Base-by-base conservation (phyloP, 2,797 vertebrate species). In the Lacerta bilineata region DNA sequence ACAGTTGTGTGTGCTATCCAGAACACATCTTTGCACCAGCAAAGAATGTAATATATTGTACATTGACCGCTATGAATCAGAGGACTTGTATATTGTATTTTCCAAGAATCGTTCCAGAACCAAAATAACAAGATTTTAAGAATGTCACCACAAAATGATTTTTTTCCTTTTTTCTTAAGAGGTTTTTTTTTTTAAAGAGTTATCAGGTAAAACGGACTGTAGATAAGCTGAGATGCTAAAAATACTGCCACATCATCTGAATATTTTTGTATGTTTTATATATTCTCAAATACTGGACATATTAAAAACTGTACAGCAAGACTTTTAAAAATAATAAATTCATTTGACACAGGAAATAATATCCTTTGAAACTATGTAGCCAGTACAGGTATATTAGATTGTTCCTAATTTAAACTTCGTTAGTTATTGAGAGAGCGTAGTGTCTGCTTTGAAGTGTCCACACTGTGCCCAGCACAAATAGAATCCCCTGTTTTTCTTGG, bases 311-410 rank as follows among this genome's bases (percentile, higher is more conserved):
- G 95, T 95, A 96, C 95, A 93, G 95, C 59, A 91, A 95, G 90
- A 94, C 89, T 91, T 93, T 89, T 93, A 64, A 3, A 89, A 88
- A 89, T 90, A 93, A 84, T 92, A 93, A 87, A 93, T 91, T 83
- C 80, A 94, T 74, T 85, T 91, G 96, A 98, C 97, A 97, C 97
- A 98, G 97, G 98, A 98, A 96, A 94, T 85, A 27, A 29, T 94
- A 97, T 98, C 97, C 98, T 95, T 97, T 98, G 98, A 97, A 90
- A 91, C 80, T 81, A 87, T 78, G 87, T 94, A 93, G 89, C 85
- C 93, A 75, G 87, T 91, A 87, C 90, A 91, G 93, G 82, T 91
- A 95, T 77, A 71, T 64, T 86, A 83, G 39, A 43, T 87, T 93
- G 90, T 90, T 92, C 93, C 95, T 93, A 91, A 89, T 89, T 89